These are phyloP conservation scores for Beris chalybata DNA, from an alignment of 2,888 invertebrate genomes.

Conservation along the genomic window DNA sequence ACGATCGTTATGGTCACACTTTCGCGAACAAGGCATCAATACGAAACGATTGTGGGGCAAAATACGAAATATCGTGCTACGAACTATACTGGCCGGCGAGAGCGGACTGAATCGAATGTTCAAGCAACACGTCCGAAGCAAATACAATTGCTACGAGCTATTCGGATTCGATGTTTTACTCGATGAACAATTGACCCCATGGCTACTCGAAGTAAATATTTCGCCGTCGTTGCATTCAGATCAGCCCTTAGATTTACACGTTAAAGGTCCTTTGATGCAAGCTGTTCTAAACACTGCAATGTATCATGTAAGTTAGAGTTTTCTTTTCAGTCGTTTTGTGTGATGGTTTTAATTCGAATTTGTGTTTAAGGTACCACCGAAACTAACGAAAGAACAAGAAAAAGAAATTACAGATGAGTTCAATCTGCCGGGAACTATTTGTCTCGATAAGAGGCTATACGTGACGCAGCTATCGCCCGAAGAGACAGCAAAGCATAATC, in stretches of 20 bases:
- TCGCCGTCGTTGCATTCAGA: constrained; percentile 89
- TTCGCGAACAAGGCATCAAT: constrained; percentile 68
- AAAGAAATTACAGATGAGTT: constrained; percentile 49
- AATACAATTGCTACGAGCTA: constrained; percentile 91
- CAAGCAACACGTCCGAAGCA: constrained; percentile 72
- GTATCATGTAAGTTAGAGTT: constrained; percentile 71
- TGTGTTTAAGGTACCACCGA: constrained; percentile 51
- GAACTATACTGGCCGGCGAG: constrained; percentile 90
- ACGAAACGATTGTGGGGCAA: constrained; percentile 78
- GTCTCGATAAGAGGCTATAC: constrained; percentile 71
- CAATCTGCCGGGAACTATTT: constrained; percentile 60
- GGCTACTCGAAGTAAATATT: constrained; percentile 94
- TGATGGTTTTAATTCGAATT: background rate
- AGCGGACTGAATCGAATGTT: constrained; percentile 73
- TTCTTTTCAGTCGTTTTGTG: background rate
- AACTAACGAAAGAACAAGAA: constrained; percentile 52
- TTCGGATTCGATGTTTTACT: constrained; percentile 95
- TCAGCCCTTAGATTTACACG: constrained; percentile 84
- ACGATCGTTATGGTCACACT: constrained; percentile 66
- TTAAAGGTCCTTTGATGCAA: constrained; percentile 90
- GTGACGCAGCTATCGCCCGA: constrained; percentile 68
- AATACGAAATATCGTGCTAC: constrained; percentile 88
- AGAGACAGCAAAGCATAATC: constrained; percentile 64
- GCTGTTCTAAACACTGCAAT: constrained; percentile 92
- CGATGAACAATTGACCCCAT: constrained; percentile 89